Percentiles rank a stretch among this genome's conserved stretches.
These are phyloP conservation scores for Solenopsis fugax DNA, from an alignment of 1,140 invertebrate genomes.

Conservation along the genomic window DNA sequence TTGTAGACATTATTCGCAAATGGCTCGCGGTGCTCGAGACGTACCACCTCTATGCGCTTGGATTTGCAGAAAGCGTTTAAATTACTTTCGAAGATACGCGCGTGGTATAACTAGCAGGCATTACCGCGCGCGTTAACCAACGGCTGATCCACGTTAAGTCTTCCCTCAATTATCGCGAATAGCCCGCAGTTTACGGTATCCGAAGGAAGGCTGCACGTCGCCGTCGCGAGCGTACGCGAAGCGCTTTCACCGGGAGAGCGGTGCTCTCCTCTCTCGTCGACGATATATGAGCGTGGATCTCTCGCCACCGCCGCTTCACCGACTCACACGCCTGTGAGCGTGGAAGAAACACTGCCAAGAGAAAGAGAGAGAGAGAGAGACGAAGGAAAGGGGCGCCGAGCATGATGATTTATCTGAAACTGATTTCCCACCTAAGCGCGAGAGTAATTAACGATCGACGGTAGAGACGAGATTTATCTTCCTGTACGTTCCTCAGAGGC, in stretches of 20 bases:
- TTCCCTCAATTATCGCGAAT: slow-evolving; percentile 71
- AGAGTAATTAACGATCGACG: slow-evolving; percentile 76
- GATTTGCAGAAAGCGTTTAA: slow-evolving; percentile 66
- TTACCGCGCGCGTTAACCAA: slow-evolving; percentile 61
- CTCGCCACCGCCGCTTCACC: slow-evolving; percentile 17
- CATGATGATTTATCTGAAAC: slow-evolving; percentile 75
- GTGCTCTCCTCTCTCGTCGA: slow-evolving; percentile 3
- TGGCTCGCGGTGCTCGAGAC: slow-evolving; percentile 37
- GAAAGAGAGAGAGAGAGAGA: too few species aligned
- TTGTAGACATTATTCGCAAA: slow-evolving; percentile 62
- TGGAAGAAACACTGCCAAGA: slow-evolving; percentile 46
- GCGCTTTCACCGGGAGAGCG: slow-evolving; percentile 43
- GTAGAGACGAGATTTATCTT: slow-evolving; percentile 71
- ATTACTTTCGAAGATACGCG: slow-evolving; percentile 58
- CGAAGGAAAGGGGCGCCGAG: neutral
- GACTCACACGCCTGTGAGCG: neutral
- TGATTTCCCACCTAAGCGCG: slow-evolving; percentile 73
- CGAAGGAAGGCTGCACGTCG: slow-evolving; percentile 49
- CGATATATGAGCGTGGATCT: slow-evolving; percentile 66
- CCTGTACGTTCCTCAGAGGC: slow-evolving; percentile 25
- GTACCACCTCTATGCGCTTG: slow-evolving; percentile 7
- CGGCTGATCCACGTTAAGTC: slow-evolving; percentile 62
- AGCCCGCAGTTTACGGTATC: slow-evolving; percentile 62
- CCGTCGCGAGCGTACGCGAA: slow-evolving; percentile 34
- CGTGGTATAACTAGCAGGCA: slow-evolving; percentile 54